Evolutionary conservation across 2,888 invertebrate species (phyloP).

Genomic region (Kuschelorhynchus macadamiae): DNA sequence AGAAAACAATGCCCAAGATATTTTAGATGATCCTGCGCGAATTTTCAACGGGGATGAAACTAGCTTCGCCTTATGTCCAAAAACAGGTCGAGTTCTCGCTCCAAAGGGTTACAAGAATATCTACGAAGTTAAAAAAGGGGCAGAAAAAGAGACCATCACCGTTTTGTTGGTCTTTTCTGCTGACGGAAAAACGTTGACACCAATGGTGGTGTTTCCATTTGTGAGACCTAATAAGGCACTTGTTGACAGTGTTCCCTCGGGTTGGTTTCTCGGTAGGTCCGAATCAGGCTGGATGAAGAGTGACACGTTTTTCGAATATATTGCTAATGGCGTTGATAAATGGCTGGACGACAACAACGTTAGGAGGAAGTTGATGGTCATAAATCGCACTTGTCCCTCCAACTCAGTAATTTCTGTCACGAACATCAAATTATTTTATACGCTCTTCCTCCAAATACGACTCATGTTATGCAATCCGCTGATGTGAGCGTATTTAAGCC

Average conservation of each 20-base stretch:
- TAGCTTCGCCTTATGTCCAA: conserved; percentile 52
- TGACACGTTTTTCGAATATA: conserved; percentile 53
- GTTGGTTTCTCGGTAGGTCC: conserved; percentile 52
- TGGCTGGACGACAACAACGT: too few species aligned
- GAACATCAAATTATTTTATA: too few species aligned
- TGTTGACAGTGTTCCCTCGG: conserved; percentile 38
- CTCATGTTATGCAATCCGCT: too few species aligned
- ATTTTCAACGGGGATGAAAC: conserved; percentile 32
- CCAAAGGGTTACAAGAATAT: conserved; percentile 44
- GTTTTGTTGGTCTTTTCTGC: too few species aligned
- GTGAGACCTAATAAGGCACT: conserved; percentile 42
- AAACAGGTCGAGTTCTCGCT: conserved; percentile 44
- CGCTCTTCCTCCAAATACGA: too few species aligned
- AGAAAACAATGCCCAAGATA: conserved; percentile 8
- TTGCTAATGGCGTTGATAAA: too few species aligned
- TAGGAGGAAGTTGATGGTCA: too few species aligned
- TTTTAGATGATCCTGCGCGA: conserved; percentile 26
- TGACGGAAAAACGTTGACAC: conserved; percentile 28
- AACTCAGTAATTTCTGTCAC: too few species aligned
- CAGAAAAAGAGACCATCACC: conserved; percentile 30
- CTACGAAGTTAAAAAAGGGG: conserved; percentile 39
- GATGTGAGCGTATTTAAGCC: too few species aligned
- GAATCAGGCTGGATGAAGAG: conserved; percentile 44
- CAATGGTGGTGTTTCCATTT: conserved; percentile 41
- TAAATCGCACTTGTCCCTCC: too few species aligned